phyloP scores from a whole-genome alignment of 2,888 invertebrate species.

The Apomyelois bistriatella region DNA sequence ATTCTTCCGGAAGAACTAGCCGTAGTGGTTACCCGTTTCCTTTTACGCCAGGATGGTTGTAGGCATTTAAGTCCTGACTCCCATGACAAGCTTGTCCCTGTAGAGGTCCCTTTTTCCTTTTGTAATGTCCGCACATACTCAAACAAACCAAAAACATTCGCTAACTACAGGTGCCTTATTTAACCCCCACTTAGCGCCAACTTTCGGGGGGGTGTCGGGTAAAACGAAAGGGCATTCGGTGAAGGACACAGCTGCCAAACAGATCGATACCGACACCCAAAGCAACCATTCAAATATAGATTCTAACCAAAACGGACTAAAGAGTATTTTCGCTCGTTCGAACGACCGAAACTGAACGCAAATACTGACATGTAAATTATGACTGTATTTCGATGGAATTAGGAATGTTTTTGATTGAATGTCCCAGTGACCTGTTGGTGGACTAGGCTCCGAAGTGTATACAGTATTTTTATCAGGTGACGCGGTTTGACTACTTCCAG shows the following conservation, averaged over 20 bases:
- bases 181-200: slow-evolving; percentile 1
- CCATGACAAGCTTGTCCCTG: too few relatives aligned
- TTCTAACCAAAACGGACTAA: not conserved
- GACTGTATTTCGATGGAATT: not conserved
- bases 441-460: not conserved
- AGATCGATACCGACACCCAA: slow-evolving; percentile 9
- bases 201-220: not conserved
- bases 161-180: slow-evolving; percentile 8
- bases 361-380: not conserved
- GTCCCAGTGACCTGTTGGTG: slow-evolving; percentile 8
- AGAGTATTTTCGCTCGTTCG: not conserved
- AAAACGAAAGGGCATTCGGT: slow-evolving; percentile 12
- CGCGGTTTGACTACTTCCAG: not conserved
- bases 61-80: too few relatives aligned
- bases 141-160: not conserved
- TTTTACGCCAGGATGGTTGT: too few relatives aligned
- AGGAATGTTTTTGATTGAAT: not conserved
- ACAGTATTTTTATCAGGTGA: slow-evolving; percentile 1
- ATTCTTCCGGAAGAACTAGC: too few relatives aligned
- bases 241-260: slow-evolving; percentile 11
- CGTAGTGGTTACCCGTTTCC: too few relatives aligned
- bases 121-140: not conserved
- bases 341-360: not conserved
- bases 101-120: too few relatives aligned
- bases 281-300: not conserved